Conservation (phyloP, 1,140 invertebrate genomes). For the Acyrthosiphon pisum region DNA sequence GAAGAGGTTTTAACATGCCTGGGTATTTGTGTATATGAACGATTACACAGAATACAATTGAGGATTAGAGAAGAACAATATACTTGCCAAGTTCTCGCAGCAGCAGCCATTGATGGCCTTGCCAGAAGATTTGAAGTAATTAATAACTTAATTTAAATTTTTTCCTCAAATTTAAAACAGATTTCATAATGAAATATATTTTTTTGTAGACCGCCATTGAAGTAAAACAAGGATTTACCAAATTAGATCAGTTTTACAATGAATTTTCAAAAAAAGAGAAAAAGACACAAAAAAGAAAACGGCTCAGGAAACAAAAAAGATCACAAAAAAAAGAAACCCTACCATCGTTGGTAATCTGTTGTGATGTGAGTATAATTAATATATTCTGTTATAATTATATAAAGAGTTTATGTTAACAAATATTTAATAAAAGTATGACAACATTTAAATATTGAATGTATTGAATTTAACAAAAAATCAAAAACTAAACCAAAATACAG, state of each 20-base stretch:
- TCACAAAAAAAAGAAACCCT: constrained; percentile 81
- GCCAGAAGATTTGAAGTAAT: constrained; percentile 81
- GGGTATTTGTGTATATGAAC: constrained; percentile 88
- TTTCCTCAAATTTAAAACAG: neutral
- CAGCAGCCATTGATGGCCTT: constrained; percentile 84
- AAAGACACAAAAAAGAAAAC: constrained; percentile 80
- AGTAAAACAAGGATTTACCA: constrained; percentile 85
- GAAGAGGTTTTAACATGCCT: constrained; percentile 93
- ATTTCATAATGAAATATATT: neutral
- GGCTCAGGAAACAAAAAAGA: constrained; percentile 84
- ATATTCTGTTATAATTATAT: neutral
- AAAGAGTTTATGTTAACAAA: no score
- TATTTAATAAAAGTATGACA: neutral
- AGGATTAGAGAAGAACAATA: constrained; percentile 87
- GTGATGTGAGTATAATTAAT: constrained; percentile 62
- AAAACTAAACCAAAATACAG: neutral
- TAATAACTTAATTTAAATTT: constrained; percentile 52
- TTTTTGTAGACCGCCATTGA: constrained; percentile 78
- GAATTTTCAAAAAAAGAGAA: constrained; percentile 84
- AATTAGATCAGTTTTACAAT: constrained; percentile 81
- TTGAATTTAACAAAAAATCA: neutral
- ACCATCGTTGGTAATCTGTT: constrained; percentile 61
- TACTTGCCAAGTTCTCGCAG: constrained; percentile 88
- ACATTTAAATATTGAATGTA: neutral
- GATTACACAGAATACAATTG: constrained; percentile 83